phyloP scores from a whole-genome alignment of 2,797 vertebrate genomes.

The Pipistrellus kuhlii region DNA sequence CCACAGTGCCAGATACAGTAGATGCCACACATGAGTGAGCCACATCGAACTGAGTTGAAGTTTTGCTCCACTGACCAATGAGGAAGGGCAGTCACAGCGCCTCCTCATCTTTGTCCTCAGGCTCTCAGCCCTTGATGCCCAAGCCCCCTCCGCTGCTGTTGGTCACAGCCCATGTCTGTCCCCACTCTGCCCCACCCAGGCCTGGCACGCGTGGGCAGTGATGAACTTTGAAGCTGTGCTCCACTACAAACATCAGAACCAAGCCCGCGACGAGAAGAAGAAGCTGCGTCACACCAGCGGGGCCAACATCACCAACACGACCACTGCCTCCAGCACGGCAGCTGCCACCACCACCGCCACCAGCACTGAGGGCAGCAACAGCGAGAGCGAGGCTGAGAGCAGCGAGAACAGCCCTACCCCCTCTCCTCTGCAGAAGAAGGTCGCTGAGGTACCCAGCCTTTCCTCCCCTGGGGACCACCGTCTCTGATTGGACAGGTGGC shows the following conservation, averaged over 20 bases:
- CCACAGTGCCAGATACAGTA: accelerated
- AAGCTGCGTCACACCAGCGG: constrained; percentile 94
- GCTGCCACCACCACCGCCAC: constrained; percentile 92
- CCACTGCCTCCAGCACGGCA: constrained; percentile 88
- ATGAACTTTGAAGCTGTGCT: constrained; percentile 99
- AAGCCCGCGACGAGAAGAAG: constrained; percentile 96
- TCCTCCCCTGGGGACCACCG: neutral
- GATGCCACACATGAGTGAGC: neutral
- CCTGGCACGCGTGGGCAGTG: constrained; percentile 99
- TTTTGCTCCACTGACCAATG: neutral
- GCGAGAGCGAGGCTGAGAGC: constrained; percentile 96
- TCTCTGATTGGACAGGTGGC: too few species aligned
- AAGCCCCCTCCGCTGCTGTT: neutral
- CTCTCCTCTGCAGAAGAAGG: constrained; percentile 96
- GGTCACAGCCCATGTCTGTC: neutral
- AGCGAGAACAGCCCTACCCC: constrained; percentile 95
- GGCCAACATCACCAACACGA: constrained; percentile 92
- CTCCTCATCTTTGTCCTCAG: neutral
- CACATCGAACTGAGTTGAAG: neutral
- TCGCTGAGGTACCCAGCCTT: constrained; percentile 91
- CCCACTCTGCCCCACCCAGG: constrained; percentile 86
- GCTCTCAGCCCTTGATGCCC: neutral
- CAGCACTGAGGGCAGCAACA: constrained; percentile 97
- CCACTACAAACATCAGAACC: constrained; percentile 98
- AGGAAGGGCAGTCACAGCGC: neutral